A percentile compares a stretch with the other conserved stretches of the same genome.
Conservation (phyloP, 2,888 invertebrate species). For the Tolmerus cingulatus region DNA sequence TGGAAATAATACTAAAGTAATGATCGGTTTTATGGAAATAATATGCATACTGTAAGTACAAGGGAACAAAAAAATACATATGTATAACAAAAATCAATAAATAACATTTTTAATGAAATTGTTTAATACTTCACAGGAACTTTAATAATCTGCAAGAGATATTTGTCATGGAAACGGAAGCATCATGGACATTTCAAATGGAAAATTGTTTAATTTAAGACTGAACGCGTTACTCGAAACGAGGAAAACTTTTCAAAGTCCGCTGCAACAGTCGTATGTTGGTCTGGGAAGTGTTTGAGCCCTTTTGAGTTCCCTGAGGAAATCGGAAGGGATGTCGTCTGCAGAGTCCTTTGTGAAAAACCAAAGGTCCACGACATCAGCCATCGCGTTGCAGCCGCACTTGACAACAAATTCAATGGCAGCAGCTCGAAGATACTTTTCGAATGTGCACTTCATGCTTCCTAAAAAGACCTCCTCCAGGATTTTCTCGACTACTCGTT, state of each 20-base stretch:
- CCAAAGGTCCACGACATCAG: neutral
- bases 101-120: too few relatives aligned
- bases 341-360: neutral
- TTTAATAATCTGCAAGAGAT: too few relatives aligned
- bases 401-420: neutral
- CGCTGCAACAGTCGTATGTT: neutral
- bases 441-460: neutral
- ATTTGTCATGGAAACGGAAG: neutral
- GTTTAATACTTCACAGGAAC: too few relatives aligned
- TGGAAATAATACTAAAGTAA: too few relatives aligned
- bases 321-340: neutral
- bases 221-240: neutral
- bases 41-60: too few relatives aligned
- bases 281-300: constrained; percentile 1
- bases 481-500: neutral
- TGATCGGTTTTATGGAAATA: too few relatives aligned
- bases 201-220: neutral
- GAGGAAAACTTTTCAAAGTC: neutral
- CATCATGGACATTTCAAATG: neutral
- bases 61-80: too few relatives aligned
- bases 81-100: too few relatives aligned
- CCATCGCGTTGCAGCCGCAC: neutral
- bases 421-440: neutral
- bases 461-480: neutral
- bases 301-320: neutral